Percentiles rank a stretch among this genome's conserved stretches.
Evolutionary conservation across 2,888 invertebrate genomes (phyloP).

Genomic region (Drosophila glabriapex): DNA sequence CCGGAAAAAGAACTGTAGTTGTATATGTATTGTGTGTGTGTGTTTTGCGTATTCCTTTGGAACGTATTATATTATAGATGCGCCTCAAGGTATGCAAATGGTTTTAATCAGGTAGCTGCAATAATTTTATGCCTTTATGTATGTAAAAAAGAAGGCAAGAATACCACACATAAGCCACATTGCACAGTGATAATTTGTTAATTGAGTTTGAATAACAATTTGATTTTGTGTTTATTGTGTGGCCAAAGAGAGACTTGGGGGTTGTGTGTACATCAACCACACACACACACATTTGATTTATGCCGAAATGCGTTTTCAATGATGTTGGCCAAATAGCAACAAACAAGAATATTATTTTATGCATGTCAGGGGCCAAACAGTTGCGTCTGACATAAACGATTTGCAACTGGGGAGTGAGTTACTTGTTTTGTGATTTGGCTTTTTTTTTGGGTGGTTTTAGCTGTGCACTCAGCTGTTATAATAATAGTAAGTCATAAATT

Average conservation of each 20-base stretch:
- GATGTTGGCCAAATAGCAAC: slow-evolving; percentile 45
- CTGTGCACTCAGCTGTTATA: slow-evolving; percentile 63
- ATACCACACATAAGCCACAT: slow-evolving; percentile 47
- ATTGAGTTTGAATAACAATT: slow-evolving; percentile 61
- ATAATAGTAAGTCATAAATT: slow-evolving; percentile 80
- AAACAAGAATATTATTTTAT: slow-evolving; percentile 15
- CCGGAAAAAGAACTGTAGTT: not conserved
- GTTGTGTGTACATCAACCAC: slow-evolving; percentile 23
- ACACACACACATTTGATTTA: slow-evolving; percentile 51
- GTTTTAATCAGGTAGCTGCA: slow-evolving; percentile 30
- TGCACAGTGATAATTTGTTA: slow-evolving; percentile 57
- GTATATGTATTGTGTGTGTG: not conserved
- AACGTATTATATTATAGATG: slow-evolving; percentile 31
- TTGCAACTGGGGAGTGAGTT: slow-evolving; percentile 19
- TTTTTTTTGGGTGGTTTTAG: slow-evolving; percentile 11
- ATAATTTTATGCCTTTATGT: not conserved
- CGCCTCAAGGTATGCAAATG: slow-evolving; percentile 28
- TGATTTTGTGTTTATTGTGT: slow-evolving; percentile 44
- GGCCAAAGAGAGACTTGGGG: not conserved
- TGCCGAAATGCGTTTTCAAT: slow-evolving; percentile 69
- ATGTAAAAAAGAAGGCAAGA: not conserved
- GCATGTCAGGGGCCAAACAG: slow-evolving; percentile 6
- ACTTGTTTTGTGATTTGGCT: not conserved
- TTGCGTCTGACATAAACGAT: slow-evolving; percentile 61
- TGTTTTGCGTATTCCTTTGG: slow-evolving; percentile 12